Percentiles rank a stretch among this genome's conserved stretches.
phyloP scores from a whole-genome alignment of 2,113 vertebrate genomes.

The Ageneiosus marmoratus region DNA sequence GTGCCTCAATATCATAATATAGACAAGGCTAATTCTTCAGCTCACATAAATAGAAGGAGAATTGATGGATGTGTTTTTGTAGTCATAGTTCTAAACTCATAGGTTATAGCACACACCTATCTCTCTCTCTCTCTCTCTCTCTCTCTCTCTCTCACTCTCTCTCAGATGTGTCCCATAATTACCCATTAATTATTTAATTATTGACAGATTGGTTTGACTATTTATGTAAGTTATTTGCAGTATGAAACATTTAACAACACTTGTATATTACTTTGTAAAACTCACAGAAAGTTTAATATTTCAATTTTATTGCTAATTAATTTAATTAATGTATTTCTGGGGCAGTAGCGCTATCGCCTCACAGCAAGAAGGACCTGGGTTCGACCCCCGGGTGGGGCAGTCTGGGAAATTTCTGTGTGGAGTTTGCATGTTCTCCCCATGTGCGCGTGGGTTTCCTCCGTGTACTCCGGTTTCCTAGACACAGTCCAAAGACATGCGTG shows the following conservation, averaged over 20 bases:
- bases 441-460: too few relatives aligned
- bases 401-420: too few relatives aligned
- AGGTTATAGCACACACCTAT: not conserved
- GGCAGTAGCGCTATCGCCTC: too few relatives aligned
- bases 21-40: not conserved
- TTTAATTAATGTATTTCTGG: too few relatives aligned
- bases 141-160: not conserved
- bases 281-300: not conserved
- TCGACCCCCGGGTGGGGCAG: too few relatives aligned
- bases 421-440: too few relatives aligned
- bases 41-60: not conserved
- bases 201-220: not conserved
- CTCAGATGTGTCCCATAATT: not conserved
- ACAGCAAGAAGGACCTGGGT: too few relatives aligned
- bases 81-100: not conserved
- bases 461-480: too few relatives aligned
- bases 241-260: not conserved
- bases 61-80: not conserved
- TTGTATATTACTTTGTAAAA: not conserved
- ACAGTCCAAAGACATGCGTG: too few relatives aligned
- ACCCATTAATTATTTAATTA: not conserved
- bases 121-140: not conserved
- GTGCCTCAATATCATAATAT: not conserved
- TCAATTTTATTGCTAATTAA: too few relatives aligned
- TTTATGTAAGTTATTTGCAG: not conserved